Evolutionary conservation across 2,888 invertebrate species (phyloP), one percentile per base, ranked within the genome.

Genomic region (Cephalotes varians): DNA sequence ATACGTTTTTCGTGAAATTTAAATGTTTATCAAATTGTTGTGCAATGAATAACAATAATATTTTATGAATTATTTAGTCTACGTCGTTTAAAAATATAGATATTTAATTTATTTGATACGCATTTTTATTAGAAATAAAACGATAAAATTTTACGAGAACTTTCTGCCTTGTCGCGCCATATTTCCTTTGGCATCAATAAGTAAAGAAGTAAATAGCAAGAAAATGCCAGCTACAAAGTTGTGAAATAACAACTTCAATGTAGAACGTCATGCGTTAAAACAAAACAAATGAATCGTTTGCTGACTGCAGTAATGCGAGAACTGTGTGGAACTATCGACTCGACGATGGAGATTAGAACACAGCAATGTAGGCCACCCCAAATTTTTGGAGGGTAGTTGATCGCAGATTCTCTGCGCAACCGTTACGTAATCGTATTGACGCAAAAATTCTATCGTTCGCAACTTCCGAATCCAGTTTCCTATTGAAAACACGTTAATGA

Each of bases 391-490:
- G 56, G 67, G 72, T 83, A 74, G 65, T 84, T 76, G 81, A 62
- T 83, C 85, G 12, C 51, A 34, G 69, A 79, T 86, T 84, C 28
- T 51, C 40, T 21, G 28, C 56, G 69, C 77, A 49, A 18, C 37
- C 5, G 69, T 85, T 85, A 89, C 84, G 89, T 85, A 89, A 88
- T 81, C 82, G 44, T 34, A 76, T 80, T 56, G 74, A 77, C 85
- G 74, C 15, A 58, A 44, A 86, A 82, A 84, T 86, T 73, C 86
- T 76, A 84, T 84, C 76, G 79, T 15, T 62, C 21, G 47, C 34
- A 51, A 60, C 74, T 51, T 25, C 34, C n/a, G 62, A 44, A 31
- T 72, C 34, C 28, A 9, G n/a, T 0, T 28, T 51, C 1, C n/a
- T 51, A 15, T 40, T 67, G 21, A 64, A 74, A 65, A 67, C 54